Base-by-base conservation (phyloP, 2,888 invertebrate species). In the Eugnorisma glareosa region DNA sequence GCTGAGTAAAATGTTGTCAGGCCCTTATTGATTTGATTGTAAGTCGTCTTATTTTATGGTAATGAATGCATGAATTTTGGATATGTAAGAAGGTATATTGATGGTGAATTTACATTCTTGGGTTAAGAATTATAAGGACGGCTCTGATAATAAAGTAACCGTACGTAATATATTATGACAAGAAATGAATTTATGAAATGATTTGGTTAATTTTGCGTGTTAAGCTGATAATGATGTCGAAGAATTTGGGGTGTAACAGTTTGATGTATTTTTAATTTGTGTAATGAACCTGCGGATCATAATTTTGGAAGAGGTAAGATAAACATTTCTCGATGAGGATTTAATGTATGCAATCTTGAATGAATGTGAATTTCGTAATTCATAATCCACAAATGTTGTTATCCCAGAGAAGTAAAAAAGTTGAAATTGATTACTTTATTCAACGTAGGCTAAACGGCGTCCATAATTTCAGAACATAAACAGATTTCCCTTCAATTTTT, bases 21-120 rank as follows among this genome's bases (percentile, higher is more conserved):
- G 82, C 75, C 83, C 85, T 91, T 91, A 91, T 91, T 91, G 90
- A 90, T 92, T 90, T 89, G 86, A 91, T 91, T 89, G 84, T 86
- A 81, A 82, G 76, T 81, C 73, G 76, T 79, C 86, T 88, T 87
- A 86, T 84, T 91, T 92, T 91, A 93, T 92, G 91, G 74, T 91
- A 92, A 92, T 92, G 89, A 89, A 81, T 87, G 77, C 75, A 83
- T 86, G 83, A 87, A 86, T 88, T 88, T 86, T 79, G 75, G 79
- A 75, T 79, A 79, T 63, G 85, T 78, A 77, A 84, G 81, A 76
- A 86, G 87, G 57, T 40, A 83, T 85, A 86, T 86, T 81, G 71
- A 79, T 82, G 84, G 67, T 48, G 67, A 83, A 83, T 82, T 79
- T 82, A 77, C 81, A 82, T 87, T 83, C 81, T 74, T 78, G 72